These are phyloP conservation scores for Staurois parvus DNA, from an alignment of 2,797 vertebrate genomes.

Conservation along the genomic window DNA sequence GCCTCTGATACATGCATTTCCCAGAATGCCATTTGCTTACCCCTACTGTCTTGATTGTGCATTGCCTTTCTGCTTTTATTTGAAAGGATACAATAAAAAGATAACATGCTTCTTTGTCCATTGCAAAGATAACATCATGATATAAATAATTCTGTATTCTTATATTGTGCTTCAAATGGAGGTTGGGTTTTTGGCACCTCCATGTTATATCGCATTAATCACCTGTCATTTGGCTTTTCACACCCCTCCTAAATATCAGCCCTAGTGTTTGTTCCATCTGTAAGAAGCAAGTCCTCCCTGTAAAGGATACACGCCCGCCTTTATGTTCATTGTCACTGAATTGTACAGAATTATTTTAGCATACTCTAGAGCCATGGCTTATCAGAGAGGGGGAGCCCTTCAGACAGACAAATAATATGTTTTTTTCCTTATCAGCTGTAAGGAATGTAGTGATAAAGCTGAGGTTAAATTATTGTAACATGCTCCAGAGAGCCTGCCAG, in stretches of 20 bases:
- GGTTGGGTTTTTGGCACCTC: slow-evolving; percentile 36
- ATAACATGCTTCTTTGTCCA: not conserved
- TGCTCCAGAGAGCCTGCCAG: slow-evolving; percentile 20
- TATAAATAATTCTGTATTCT: slow-evolving; percentile 24
- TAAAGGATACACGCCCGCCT: slow-evolving; percentile 26
- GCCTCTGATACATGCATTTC: slow-evolving; percentile 21
- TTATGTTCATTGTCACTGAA: slow-evolving; percentile 46
- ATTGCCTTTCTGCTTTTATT: slow-evolving; percentile 19
- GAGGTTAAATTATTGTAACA: slow-evolving; percentile 48
- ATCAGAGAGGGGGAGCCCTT: slow-evolving; percentile 39
- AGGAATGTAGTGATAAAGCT: slow-evolving; percentile 26
- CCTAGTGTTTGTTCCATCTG: slow-evolving; percentile 5
- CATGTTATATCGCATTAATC: slow-evolving; percentile 26
- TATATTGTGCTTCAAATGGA: not conserved
- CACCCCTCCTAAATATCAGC: slow-evolving; percentile 35
- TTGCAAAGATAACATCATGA: slow-evolving; percentile 11
- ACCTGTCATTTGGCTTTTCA: slow-evolving; percentile 31
- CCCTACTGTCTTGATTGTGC: slow-evolving; percentile 21
- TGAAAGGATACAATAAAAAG: slow-evolving; percentile 27
- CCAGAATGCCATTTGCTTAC: slow-evolving; percentile 14
- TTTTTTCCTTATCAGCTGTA: slow-evolving; percentile 52
- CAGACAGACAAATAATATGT: slow-evolving; percentile 54
- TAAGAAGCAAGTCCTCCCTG: slow-evolving; percentile 11
- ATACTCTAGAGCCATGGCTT: slow-evolving; percentile 42
- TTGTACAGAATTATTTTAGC: slow-evolving; percentile 55